These are phyloP conservation scores for Chascanopsetta lugubris DNA, from an alignment of 2,113 vertebrate species.

Conservation along the genomic window DNA sequence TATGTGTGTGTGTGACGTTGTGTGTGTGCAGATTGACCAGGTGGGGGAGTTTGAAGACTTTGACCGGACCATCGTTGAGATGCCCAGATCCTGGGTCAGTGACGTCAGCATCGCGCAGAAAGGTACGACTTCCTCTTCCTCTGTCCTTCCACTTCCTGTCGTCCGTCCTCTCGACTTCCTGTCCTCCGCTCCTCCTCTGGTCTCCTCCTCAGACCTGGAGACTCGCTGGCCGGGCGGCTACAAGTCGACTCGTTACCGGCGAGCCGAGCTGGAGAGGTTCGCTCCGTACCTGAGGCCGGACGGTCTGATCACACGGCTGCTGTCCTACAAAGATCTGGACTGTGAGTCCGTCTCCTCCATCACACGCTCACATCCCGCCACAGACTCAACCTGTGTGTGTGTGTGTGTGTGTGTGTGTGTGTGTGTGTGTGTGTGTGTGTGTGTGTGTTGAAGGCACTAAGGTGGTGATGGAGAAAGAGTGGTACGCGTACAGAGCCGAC, in stretches of 20 bases:
- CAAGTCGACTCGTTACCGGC: conserved; percentile 84
- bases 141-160: background rate
- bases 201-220: conserved; percentile 83
- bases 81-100: conserved; percentile 88
- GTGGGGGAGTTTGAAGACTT: background rate
- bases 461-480: conserved; percentile 80
- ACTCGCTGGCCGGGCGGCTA: conserved; percentile 78
- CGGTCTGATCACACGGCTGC: conserved; percentile 84
- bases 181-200: conserved; percentile 2
- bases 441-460: conserved; percentile 74
- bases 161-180: background rate
- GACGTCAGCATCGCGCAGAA: conserved; percentile 78
- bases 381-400: background rate
- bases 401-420: conserved; percentile 1
- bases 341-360: conserved; percentile 80
- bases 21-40: background rate
- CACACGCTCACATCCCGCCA: no score
- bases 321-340: conserved; percentile 78
- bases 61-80: conserved; percentile 76
- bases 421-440: conserved; percentile 3
- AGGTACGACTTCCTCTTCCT: conserved; percentile 70
- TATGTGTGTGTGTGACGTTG: background rate
- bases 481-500: conserved; percentile 86
- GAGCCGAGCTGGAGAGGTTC: conserved; percentile 86
- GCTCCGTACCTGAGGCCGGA: conserved; percentile 75